Conservation (phyloP, 2,797 vertebrate species). For the Hyperoplus lanceolatus region DNA sequence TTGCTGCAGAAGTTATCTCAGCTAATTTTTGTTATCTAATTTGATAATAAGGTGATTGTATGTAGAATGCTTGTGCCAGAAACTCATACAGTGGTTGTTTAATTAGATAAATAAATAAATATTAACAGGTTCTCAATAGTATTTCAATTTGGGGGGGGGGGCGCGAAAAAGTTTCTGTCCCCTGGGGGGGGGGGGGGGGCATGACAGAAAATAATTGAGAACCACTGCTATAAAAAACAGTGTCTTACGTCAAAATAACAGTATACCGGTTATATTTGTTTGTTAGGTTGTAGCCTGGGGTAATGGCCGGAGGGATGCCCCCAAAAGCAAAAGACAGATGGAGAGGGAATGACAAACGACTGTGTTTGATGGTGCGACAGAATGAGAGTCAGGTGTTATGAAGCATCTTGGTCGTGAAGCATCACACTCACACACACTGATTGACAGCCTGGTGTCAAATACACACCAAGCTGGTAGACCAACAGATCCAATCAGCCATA, state of each 20-base stretch:
- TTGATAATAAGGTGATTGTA: no score
- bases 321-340: constrained; percentile 24
- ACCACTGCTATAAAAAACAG: neutral
- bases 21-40: no score
- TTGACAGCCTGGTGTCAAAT: constrained; percentile 54
- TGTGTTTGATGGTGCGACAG: constrained; percentile 41
- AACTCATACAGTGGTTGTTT: no score
- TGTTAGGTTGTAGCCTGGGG: neutral
- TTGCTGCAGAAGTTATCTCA: no score
- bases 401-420: constrained; percentile 48
- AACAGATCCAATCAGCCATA: constrained; percentile 52
- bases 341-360: neutral
- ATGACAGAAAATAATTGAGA: no score
- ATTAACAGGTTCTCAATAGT: no score
- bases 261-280: constrained; percentile 33
- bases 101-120: no score
- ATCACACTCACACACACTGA: constrained; percentile 42
- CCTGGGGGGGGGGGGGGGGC: no score
- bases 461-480: constrained; percentile 32
- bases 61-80: no score
- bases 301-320: constrained; percentile 12
- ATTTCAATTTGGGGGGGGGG: no score
- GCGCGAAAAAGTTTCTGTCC: no score
- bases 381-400: constrained; percentile 55
- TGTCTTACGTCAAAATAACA: constrained; percentile 29